phyloP scores from a whole-genome alignment of 2,888 invertebrate genomes.

The Cryptus armator region DNA sequence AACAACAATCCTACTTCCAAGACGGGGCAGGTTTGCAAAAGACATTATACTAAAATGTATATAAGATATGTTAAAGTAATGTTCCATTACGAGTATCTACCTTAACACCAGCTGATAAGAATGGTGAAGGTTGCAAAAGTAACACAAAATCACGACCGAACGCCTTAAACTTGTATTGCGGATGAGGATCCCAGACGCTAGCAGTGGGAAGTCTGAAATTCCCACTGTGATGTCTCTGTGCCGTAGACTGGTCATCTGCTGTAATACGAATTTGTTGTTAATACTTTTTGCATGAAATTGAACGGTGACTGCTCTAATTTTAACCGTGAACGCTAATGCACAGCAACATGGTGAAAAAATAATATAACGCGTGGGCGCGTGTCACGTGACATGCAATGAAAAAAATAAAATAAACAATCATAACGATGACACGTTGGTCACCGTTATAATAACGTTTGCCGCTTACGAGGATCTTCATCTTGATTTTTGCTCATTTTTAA shows the following conservation, averaged over 20 bases:
- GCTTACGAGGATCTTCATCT: conserved; percentile 86
- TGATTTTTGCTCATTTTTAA: conserved; percentile 86
- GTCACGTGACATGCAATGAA: neutral
- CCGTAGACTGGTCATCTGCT: conserved; percentile 76
- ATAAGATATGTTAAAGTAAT: neutral
- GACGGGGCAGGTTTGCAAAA: no score
- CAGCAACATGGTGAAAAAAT: neutral
- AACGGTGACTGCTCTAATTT: neutral
- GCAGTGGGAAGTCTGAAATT: conserved; percentile 88
- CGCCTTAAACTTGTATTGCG: conserved; percentile 89
- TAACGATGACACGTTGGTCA: neutral
- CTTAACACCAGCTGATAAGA: conserved; percentile 86
- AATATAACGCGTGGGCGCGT: no score
- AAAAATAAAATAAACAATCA: neutral
- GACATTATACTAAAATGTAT: neutral
- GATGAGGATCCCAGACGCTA: conserved; percentile 91
- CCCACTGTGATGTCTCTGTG: conserved; percentile 87
- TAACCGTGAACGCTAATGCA: neutral
- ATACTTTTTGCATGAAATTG: neutral
- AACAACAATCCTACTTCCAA: no score
- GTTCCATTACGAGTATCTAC: conserved; percentile 77
- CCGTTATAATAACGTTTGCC: neutral
- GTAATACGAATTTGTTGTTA: conserved; percentile 24
- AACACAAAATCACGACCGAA: conserved; percentile 87
- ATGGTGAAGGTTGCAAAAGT: conserved; percentile 86